These are phyloP conservation scores for Paedocypris sp. DNA, from an alignment of 2,113 vertebrate genomes.

Conservation along the genomic window DNA sequence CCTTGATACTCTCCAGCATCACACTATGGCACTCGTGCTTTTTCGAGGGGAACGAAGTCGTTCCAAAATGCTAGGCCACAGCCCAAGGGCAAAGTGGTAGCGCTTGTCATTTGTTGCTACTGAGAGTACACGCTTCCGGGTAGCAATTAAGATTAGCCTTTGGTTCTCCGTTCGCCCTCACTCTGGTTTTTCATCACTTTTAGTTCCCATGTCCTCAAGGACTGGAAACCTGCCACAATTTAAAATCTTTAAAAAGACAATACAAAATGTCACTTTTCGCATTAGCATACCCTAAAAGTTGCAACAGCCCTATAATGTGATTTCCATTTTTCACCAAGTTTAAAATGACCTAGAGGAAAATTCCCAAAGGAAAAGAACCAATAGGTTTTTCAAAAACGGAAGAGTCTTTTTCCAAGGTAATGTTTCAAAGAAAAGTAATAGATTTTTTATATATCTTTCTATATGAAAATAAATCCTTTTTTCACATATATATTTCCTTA, in stretches of 20 bases:
- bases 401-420: too few species aligned
- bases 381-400: neutral
- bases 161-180: neutral
- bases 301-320: neutral
- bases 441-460: too few species aligned
- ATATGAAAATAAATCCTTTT: too few species aligned
- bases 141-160: neutral
- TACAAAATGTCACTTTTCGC: neutral
- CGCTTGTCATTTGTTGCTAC: neutral
- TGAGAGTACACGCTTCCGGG: neutral
- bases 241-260: neutral
- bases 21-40: neutral
- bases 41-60: neutral
- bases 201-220: neutral
- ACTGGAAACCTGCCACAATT: neutral
- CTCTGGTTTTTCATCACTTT: neutral
- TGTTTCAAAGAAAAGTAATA: too few species aligned
- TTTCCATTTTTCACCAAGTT: neutral
- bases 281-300: neutral
- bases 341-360: slow-evolving; percentile 1
- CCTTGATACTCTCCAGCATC: too few species aligned
- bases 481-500: too few species aligned
- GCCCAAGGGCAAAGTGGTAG: neutral
- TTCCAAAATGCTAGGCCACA: neutral
- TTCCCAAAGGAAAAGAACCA: neutral